phyloP scores from a whole-genome alignment of 1,140 invertebrate genomes.

The Metopolophium dirhodum region DNA sequence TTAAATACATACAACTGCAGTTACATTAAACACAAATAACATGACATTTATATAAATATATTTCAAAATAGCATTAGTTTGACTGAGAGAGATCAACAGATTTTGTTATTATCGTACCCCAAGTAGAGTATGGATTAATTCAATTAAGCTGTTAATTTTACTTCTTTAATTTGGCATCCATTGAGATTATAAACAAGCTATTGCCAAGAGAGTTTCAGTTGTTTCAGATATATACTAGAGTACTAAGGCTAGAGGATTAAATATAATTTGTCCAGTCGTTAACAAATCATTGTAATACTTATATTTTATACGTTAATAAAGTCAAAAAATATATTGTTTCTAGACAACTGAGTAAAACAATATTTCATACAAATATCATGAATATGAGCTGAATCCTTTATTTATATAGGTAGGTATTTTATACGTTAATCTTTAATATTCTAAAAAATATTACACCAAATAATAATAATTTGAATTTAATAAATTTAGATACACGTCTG shows the following conservation, averaged over 20 bases:
- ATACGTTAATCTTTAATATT: too few relatives aligned
- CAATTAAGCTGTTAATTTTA: background rate
- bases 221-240: background rate
- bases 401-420: too few relatives aligned
- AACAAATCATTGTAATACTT: background rate
- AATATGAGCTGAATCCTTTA: too few relatives aligned
- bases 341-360: background rate
- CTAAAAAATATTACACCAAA: too few relatives aligned
- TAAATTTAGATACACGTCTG: too few relatives aligned
- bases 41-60: too few relatives aligned
- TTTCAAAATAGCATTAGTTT: too few relatives aligned
- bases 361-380: too few relatives aligned
- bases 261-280: background rate
- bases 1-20: too few relatives aligned
- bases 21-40: too few relatives aligned
- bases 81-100: background rate
- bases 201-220: background rate
- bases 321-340: background rate
- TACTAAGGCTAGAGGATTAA: background rate
- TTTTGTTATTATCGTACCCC: background rate
- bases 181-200: background rate
- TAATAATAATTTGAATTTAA: too few relatives aligned
- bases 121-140: background rate
- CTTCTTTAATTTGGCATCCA: background rate
- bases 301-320: background rate